phyloP scores from a whole-genome alignment of 2,797 vertebrate species.

The Lagodon rhomboides region DNA sequence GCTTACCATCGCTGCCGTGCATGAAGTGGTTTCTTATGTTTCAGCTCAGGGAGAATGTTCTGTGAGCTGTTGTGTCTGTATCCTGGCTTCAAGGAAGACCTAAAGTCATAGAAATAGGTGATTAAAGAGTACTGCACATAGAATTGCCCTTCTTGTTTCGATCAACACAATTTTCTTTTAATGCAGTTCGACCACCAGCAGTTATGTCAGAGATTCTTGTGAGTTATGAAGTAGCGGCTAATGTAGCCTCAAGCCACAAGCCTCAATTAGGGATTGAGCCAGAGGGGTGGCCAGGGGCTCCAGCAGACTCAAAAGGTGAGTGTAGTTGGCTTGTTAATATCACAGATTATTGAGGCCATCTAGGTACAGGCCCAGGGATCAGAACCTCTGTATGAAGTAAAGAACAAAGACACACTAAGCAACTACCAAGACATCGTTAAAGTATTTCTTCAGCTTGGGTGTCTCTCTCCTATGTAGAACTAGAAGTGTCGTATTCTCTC shows the following conservation, averaged over 20 bases:
- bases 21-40: conserved; percentile 67
- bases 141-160: neutral
- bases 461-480: no score
- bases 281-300: neutral
- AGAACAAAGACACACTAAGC: no score
- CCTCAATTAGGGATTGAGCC: neutral
- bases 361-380: neutral
- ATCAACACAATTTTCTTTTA: neutral
- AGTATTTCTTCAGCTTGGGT: no score
- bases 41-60: conserved; percentile 26
- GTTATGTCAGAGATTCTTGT: neutral
- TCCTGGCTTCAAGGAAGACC: conserved; percentile 1
- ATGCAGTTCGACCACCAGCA: neutral
- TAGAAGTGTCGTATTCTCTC: no score
- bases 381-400: neutral
- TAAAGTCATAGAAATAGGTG: neutral
- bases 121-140: neutral
- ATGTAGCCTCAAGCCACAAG: neutral
- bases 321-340: neutral
- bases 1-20: conserved; percentile 13
- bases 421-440: no score
- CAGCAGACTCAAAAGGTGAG: neutral
- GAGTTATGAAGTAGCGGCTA: neutral
- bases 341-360: neutral
- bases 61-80: conserved; percentile 5